phyloP scores from a whole-genome alignment of 1,140 invertebrate genomes.

The Cyphomyrmex costatus region DNA sequence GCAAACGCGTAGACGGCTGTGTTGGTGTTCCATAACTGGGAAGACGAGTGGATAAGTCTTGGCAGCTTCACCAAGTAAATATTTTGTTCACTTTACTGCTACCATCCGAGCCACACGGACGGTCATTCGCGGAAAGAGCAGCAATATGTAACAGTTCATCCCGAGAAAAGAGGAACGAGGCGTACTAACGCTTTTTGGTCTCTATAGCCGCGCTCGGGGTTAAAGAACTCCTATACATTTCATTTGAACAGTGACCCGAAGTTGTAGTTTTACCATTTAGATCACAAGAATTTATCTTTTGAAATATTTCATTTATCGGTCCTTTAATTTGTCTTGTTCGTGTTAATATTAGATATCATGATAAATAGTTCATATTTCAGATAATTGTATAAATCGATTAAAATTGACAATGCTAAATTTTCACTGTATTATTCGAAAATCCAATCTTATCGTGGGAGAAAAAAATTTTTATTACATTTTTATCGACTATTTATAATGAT shows the following conservation, averaged over 20 bases:
- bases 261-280: conserved; percentile 43
- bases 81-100: conserved; percentile 77
- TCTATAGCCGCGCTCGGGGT: conserved; percentile 60
- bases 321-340: neutral
- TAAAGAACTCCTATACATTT: conserved; percentile 70
- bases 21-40: conserved; percentile 25
- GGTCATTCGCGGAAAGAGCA: conserved; percentile 68
- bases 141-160: conserved; percentile 72
- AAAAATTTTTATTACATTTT: too few species aligned
- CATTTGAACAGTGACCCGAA: conserved; percentile 41
- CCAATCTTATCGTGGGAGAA: neutral
- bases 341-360: conserved; percentile 34
- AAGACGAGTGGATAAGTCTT: conserved; percentile 57
- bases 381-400: neutral
- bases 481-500: too few species aligned
- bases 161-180: conserved; percentile 30
- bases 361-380: neutral
- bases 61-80: conserved; percentile 77
- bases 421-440: neutral
- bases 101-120: conserved; percentile 62
- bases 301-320: neutral
- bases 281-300: neutral
- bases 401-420: too few species aligned
- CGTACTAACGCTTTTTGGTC: conserved; percentile 65
- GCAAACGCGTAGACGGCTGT: conserved; percentile 22